These are phyloP conservation scores for Solenopsis fugax DNA, from an alignment of 1,140 invertebrate genomes.

Conservation along the genomic window DNA sequence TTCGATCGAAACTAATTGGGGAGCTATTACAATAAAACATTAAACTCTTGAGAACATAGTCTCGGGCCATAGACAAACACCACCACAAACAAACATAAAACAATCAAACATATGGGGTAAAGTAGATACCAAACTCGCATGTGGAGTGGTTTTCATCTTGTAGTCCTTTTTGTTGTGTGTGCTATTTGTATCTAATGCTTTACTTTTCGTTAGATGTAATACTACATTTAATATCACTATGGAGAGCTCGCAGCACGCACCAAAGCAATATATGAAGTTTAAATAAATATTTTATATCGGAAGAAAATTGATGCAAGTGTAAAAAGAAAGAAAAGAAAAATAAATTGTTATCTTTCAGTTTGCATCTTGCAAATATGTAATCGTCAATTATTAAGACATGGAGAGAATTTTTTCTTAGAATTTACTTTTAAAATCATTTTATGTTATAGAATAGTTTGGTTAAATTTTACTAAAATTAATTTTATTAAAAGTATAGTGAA, in stretches of 20 bases:
- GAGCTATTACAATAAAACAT: conserved; percentile 16
- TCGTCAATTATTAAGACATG: background rate
- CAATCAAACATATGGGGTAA: conserved; percentile 76
- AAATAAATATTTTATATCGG: background rate
- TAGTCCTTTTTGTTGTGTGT: too few species aligned
- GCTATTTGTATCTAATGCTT: conserved; percentile 34
- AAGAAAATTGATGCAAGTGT: background rate
- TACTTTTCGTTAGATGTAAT: background rate
- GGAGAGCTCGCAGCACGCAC: background rate
- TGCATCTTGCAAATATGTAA: background rate
- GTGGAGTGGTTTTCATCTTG: conserved; percentile 38
- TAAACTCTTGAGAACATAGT: conserved; percentile 47
- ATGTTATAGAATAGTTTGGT: too few species aligned
- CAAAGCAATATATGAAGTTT: conserved; percentile 7
- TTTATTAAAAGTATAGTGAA: too few species aligned
- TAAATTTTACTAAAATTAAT: too few species aligned
- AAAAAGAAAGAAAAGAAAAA: background rate
- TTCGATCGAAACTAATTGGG: conserved; percentile 22
- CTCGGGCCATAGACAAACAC: conserved; percentile 47
- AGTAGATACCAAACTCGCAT: conserved; percentile 76
- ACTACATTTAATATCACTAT: conserved; percentile 5
- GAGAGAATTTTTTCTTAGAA: too few species aligned
- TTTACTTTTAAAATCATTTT: too few species aligned
- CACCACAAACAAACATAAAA: conserved; percentile 48
- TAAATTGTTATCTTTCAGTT: background rate